Evolutionary conservation across 2,888 invertebrate genomes (phyloP), one percentile per base, ranked within the genome.

Genomic region (Drosophila pseudotalamancana): DNA sequence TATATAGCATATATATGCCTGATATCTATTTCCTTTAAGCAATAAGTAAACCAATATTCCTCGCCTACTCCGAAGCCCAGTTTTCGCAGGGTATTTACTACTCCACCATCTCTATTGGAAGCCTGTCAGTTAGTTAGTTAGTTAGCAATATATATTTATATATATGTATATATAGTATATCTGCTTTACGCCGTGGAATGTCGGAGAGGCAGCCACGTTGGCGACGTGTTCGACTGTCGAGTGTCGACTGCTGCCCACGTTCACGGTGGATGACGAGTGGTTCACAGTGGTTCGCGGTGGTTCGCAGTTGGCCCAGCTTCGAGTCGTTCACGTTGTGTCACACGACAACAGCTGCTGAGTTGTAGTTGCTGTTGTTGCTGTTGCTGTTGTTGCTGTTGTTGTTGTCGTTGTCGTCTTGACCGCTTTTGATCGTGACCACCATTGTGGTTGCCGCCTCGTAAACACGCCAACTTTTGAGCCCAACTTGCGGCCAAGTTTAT

Each of bases 361-460:
- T 37, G 51, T 27, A 6, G 43, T 27, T 48, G 50, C 42, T 50
- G 61, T 43, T 45, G 49, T 37, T 43, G 34, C 27, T 6, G 54
- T 51, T 23, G 43, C 25, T 23, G 40, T 16, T 40, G 39, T 14
- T 16, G 40, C 29, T 50, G 50, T n/a, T 39, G 53, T 23, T 53
- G 55, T 39, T 27, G 70, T 51, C 45, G 67, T 43, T 37, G 59
- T 64, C 45, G 71, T 63, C 63, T 70, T 83, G 86, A 82, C 83
- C 79, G 88, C 86, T 82, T 83, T 87, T 87, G 82, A 83, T 87
- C 82, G 82, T 83, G 88, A 87, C 86, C 88, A 82, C 82, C 79
- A 86, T 83, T 87, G 83, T 83, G 85, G 83, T 87, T 85, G 79
- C 88, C 82, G 82, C 86, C 88, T 87, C 86, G 79, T 87, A 87